Evolutionary conservation across 2,113 vertebrate species (phyloP).

Genomic region (Macroglossus sobrinus): DNA sequence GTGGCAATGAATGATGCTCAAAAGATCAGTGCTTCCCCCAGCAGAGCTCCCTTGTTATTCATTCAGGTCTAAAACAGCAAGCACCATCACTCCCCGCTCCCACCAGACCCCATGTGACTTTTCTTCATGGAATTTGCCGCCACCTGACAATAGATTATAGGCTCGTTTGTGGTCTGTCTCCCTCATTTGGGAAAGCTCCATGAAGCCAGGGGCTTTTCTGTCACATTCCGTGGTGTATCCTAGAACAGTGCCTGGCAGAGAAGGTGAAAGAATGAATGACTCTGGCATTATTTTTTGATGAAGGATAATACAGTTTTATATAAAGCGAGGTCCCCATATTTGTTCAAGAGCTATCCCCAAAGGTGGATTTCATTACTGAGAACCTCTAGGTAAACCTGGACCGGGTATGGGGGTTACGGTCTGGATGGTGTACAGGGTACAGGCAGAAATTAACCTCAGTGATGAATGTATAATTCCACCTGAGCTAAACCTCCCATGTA

Average conservation of each 20-base stretch:
- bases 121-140: background rate
- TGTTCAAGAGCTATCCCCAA: background rate
- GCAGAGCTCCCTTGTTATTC: background rate
- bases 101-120: too few relatives aligned
- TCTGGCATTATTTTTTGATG: background rate
- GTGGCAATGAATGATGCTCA: background rate
- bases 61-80: background rate
- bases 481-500: background rate
- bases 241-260: background rate
- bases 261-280: background rate
- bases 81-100: rapidly evolving
- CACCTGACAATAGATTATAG: background rate
- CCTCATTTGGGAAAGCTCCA: background rate
- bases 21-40: background rate
- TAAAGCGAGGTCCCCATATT: background rate
- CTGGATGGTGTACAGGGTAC: too few relatives aligned
- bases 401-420: background rate
- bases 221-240: background rate
- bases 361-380: background rate
- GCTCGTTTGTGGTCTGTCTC: background rate
- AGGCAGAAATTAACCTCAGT: background rate
- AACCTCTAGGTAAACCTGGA: background rate
- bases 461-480: background rate
- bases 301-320: background rate
- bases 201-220: background rate